phyloP scores from a whole-genome alignment of 35 echinoderm and acorn worm genomes.

The Anneissia japonica region DNA sequence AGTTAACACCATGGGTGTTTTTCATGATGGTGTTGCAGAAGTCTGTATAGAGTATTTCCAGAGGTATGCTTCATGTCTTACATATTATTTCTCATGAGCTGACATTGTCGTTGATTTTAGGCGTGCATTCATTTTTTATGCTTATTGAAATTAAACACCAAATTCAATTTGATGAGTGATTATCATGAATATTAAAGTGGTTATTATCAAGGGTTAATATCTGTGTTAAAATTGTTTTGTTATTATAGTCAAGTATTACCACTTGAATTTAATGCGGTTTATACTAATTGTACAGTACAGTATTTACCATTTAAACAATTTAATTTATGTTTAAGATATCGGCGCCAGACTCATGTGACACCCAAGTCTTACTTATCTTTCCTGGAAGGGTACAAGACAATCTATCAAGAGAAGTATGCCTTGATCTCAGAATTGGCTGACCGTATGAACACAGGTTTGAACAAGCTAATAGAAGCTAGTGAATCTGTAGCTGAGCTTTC shows the following conservation, averaged over 20 bases:
- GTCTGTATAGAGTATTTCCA: conserved; percentile 90
- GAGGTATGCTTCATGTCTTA: conserved; percentile 29
- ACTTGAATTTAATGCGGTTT: no score
- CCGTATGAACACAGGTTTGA: conserved; percentile 98
- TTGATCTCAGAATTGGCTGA: conserved; percentile 78
- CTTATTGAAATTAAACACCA: no score
- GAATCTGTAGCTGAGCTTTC: conserved; percentile 87
- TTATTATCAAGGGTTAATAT: no score
- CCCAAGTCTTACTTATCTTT: conserved; percentile 99
- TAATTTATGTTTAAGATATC: conserved; percentile 47
- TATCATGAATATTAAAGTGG: no score
- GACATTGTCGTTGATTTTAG: no score
- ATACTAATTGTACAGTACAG: no score
- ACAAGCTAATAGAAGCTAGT: conserved; percentile 94
- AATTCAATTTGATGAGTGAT: no score
- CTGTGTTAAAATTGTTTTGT: no score
- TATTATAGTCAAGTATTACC: no score
- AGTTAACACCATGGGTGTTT: conserved; percentile 89
- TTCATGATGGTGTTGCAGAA: conserved; percentile 92
- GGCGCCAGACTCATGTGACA: conserved; percentile 92
- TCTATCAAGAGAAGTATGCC: conserved; percentile 75
- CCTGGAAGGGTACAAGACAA: conserved; percentile 89
- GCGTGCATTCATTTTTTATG: no score
- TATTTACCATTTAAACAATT: no score
- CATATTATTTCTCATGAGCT: no score